Conservation (phyloP, 1,140 invertebrate species). For the Rhopalosiphum padi region DNA sequence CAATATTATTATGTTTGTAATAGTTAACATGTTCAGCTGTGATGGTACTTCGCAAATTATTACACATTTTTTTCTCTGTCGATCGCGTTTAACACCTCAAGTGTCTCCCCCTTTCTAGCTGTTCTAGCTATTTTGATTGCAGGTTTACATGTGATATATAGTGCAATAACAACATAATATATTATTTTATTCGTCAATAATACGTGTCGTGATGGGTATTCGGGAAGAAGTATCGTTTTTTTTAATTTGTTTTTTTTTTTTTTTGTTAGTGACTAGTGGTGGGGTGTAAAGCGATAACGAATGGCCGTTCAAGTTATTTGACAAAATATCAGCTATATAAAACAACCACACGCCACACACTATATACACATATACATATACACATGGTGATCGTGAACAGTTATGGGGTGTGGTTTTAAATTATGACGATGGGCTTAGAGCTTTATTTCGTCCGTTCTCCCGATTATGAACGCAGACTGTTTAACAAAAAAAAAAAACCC, state of each 20-base stretch:
- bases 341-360: background rate
- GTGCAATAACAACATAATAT: background rate
- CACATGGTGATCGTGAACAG: background rate
- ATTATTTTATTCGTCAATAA: background rate
- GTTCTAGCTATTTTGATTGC: background rate
- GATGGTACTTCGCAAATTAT: background rate
- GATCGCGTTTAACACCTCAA: background rate
- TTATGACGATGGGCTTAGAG: background rate
- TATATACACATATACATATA: background rate
- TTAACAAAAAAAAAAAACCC: background rate
- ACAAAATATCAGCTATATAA: conserved; percentile 38
- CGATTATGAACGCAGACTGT: background rate
- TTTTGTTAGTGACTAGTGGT: no score
- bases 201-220: background rate
- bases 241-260: no score
- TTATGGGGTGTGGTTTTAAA: conserved; percentile 31
- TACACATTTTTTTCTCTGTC: background rate
- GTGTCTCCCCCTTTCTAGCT: background rate
- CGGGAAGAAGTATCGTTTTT: no score
- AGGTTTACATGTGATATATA: background rate
- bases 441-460: background rate
- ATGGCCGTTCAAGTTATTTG: conserved; percentile 10
- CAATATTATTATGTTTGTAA: no score
- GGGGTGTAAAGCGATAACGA: background rate
- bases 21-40: no score